Conservation (phyloP, 2,888 invertebrate genomes). For the Iphiclides podalirius region DNA sequence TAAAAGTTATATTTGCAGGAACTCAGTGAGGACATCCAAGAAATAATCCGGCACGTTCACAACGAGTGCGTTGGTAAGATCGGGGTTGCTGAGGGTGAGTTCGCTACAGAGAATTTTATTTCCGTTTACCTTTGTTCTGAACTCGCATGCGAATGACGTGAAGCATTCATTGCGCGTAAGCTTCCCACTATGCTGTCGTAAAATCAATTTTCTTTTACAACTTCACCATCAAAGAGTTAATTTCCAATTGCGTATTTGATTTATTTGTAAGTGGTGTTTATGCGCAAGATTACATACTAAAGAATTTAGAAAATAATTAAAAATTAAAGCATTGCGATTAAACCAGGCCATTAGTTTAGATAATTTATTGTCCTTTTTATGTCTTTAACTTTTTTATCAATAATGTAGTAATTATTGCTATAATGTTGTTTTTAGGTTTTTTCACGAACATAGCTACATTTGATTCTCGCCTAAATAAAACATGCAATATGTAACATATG, state of each 20-base stretch:
- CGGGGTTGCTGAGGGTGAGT: conserved; percentile 72
- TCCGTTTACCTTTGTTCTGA: conserved; percentile 61
- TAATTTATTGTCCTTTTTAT: too few species aligned
- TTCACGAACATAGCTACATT: too few species aligned
- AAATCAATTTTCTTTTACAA: conserved; percentile 1
- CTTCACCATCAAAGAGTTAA: not conserved
- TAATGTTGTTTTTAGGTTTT: too few species aligned
- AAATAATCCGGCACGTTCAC: conserved; percentile 74
- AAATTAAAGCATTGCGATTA: too few species aligned
- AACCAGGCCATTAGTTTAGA: too few species aligned
- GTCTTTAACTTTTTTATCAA: too few species aligned
- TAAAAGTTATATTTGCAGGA: conserved; percentile 65
- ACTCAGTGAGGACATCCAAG: conserved; percentile 74
- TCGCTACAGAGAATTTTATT: conserved; percentile 59
- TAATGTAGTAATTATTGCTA: too few species aligned
- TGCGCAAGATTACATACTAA: too few species aligned
- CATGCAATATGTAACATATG: too few species aligned
- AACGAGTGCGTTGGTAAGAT: conserved; percentile 71
- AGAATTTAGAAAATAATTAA: too few species aligned
- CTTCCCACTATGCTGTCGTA: conserved; percentile 24
- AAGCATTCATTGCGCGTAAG: conserved; percentile 57
- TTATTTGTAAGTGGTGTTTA: too few species aligned
- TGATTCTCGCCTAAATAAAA: too few species aligned
- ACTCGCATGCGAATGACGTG: conserved; percentile 58
- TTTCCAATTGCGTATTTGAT: not conserved